Evolutionary conservation across 2,797 vertebrate genomes (phyloP).

Genomic region (Alexandromys oeconomus): DNA sequence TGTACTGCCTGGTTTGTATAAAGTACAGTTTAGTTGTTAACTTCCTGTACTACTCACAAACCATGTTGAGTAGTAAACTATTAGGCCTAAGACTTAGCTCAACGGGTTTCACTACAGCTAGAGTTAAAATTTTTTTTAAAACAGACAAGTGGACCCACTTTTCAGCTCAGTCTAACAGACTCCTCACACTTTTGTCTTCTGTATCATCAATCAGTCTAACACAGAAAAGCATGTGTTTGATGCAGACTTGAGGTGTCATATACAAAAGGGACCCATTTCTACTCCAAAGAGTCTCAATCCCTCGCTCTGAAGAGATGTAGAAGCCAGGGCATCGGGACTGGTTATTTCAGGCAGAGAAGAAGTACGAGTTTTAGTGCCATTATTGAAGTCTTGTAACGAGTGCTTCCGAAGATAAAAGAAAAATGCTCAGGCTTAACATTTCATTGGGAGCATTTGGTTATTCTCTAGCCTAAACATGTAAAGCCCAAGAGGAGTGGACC

Average conservation of each 20-base stretch:
- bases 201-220: slow-evolving; percentile 66
- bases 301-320: slow-evolving; percentile 14
- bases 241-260: slow-evolving; percentile 2
- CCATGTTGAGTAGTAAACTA: slow-evolving; percentile 82
- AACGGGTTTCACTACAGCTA: slow-evolving; percentile 71
- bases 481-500: slow-evolving; percentile 23
- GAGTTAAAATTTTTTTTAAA: slow-evolving; percentile 80
- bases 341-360: slow-evolving; percentile 23
- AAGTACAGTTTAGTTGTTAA: slow-evolving; percentile 83
- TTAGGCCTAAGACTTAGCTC: slow-evolving; percentile 83
- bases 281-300: background rate
- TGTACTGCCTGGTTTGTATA: slow-evolving; percentile 78
- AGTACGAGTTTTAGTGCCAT: background rate
- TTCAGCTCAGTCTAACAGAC: slow-evolving; percentile 63
- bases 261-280: slow-evolving; percentile 45
- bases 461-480: slow-evolving; percentile 75
- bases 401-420: slow-evolving; percentile 78
- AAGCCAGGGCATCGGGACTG: slow-evolving; percentile 1
- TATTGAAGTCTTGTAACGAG: slow-evolving; percentile 56
- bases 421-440: slow-evolving; percentile 79
- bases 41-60: slow-evolving; percentile 81
- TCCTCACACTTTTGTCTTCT: slow-evolving; percentile 58
- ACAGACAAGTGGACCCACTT: slow-evolving; percentile 62
- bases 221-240: slow-evolving; percentile 20
- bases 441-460: slow-evolving; percentile 75